Percentiles rank a stretch among this genome's conserved stretches.
Evolutionary conservation across 2,113 vertebrate species (phyloP).

Genomic region (Tetraodon nigroviridis): DNA sequence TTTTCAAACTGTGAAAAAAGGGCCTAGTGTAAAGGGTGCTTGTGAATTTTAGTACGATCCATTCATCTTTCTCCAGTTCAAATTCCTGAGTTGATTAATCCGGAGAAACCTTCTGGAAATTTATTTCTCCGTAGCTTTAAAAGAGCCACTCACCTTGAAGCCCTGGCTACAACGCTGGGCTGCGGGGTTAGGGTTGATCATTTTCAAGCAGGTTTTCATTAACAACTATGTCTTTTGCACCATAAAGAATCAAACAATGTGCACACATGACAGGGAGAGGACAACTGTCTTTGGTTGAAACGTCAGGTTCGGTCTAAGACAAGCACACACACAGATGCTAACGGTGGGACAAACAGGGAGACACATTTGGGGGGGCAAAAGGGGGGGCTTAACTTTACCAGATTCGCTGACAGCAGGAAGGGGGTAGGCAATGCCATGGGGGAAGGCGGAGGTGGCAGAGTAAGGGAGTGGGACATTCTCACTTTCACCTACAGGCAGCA

Average conservation of each 20-base stretch:
- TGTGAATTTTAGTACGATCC: slow-evolving; percentile 6
- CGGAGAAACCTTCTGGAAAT: slow-evolving; percentile 25
- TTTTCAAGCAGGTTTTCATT: too few species aligned
- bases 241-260: slow-evolving; percentile 13
- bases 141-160: slow-evolving; percentile 37
- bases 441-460: slow-evolving; percentile 74
- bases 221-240: neutral
- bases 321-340: slow-evolving; percentile 30
- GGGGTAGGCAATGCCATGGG: slow-evolving; percentile 77
- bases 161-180: neutral
- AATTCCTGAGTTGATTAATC: slow-evolving; percentile 31
- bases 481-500: slow-evolving; percentile 76
- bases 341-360: slow-evolving; percentile 34
- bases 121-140: slow-evolving; percentile 17
- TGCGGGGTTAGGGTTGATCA: too few species aligned
- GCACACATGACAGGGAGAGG: slow-evolving; percentile 23
- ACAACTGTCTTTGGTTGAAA: slow-evolving; percentile 15
- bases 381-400: slow-evolving; percentile 72
- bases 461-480: slow-evolving; percentile 75
- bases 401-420: slow-evolving; percentile 78
- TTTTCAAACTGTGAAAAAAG: slow-evolving; percentile 16
- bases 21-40: neutral
- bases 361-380: slow-evolving; percentile 31
- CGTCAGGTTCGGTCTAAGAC: slow-evolving; percentile 20
- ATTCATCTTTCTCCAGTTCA: slow-evolving; percentile 17